Percentiles rank a stretch among this genome's conserved stretches.
These are phyloP conservation scores for Chelon auratus DNA, from an alignment of 2,797 vertebrate species.

Conservation along the genomic window DNA sequence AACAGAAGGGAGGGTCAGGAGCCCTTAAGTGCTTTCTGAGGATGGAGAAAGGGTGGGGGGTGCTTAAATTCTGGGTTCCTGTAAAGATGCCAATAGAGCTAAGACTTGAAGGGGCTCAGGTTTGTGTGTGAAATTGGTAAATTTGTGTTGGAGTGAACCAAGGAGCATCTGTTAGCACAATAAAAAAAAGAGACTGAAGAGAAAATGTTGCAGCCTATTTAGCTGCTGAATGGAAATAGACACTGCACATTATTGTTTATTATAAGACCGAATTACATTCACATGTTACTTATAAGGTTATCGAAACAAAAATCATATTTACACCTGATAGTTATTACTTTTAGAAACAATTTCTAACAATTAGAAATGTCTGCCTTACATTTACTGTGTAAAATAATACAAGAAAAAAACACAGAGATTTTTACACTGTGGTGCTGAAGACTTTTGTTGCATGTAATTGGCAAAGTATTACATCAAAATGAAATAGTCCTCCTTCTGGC, in stretches of 20 bases:
- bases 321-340: not conserved
- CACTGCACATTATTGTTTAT: not conserved
- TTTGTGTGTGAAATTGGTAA: constrained; percentile 27
- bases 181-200: not conserved
- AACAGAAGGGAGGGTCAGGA: constrained; percentile 14
- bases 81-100: constrained; percentile 17
- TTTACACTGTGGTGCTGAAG: not conserved
- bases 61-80: constrained; percentile 21
- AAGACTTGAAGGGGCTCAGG: constrained; percentile 3
- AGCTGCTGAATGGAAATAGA: not conserved
- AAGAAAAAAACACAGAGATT: too few species aligned
- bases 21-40: constrained; percentile 38
- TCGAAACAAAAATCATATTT: not conserved
- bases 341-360: not conserved
- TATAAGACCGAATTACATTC: not conserved
- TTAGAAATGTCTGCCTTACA: not conserved
- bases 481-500: constrained; percentile 9
- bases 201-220: not conserved
- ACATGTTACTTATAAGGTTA: not conserved
- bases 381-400: not conserved
- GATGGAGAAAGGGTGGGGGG: constrained; percentile 27
- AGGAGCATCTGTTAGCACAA: constrained; percentile 11
- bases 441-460: constrained; percentile 7
- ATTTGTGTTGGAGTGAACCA: constrained; percentile 2
- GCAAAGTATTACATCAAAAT: not conserved